A percentile compares a stretch with the other conserved stretches of the same genome.
phyloP scores from a whole-genome alignment of 2,797 vertebrate species.

The Atherinosoma microstoma region DNA sequence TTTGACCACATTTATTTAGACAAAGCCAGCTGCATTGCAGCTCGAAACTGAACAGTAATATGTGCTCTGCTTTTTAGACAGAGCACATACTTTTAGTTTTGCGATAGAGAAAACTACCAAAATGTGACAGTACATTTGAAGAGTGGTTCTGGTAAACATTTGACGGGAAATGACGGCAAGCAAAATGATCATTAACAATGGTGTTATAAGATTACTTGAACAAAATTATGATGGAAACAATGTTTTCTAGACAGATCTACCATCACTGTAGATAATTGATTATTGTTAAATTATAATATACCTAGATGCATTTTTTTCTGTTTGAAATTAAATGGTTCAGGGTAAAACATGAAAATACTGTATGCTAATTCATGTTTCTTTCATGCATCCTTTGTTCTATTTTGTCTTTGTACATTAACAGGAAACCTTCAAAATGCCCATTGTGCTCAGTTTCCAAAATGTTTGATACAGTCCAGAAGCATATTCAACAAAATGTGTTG shows the following conservation, averaged over 20 bases:
- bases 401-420: background rate
- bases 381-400: slow-evolving; percentile 5
- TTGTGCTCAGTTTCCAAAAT: slow-evolving; percentile 26
- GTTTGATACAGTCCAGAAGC: slow-evolving; percentile 11
- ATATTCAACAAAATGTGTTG: slow-evolving; percentile 10
- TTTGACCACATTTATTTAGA: slow-evolving; percentile 8
- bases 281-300: background rate
- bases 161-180: slow-evolving; percentile 9
- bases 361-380: background rate
- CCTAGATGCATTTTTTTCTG: background rate
- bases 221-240: background rate
- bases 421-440: slow-evolving; percentile 22
- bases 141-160: background rate
- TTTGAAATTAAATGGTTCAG: background rate
- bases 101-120: slow-evolving; percentile 3
- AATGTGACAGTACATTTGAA: slow-evolving; percentile 4
- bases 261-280: background rate
- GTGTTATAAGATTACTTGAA: background rate
- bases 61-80: background rate
- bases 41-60: background rate
- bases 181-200: background rate
- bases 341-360: background rate
- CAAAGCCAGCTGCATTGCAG: slow-evolving; percentile 11
- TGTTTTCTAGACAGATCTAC: background rate
- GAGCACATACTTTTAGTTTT: background rate